A percentile compares a stretch with the other conserved stretches of the same genome.
phyloP scores from a whole-genome alignment of 1,140 invertebrate species.

The Pogonomyrmex californicus region DNA sequence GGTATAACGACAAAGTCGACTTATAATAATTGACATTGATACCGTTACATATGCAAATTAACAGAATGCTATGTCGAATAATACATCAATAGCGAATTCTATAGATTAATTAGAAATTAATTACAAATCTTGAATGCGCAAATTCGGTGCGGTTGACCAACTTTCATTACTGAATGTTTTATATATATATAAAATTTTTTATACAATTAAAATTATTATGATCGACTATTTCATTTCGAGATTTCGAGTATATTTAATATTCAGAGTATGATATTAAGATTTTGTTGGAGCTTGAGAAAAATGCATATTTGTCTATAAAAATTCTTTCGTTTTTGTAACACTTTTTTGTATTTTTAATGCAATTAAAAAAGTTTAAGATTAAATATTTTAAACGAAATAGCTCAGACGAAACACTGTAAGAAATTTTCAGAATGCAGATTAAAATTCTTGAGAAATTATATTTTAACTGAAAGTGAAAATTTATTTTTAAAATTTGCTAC shows the following conservation, averaged over 20 bases:
- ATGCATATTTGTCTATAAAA: background rate
- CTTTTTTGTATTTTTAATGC: background rate
- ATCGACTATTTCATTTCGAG: background rate
- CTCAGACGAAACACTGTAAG: no score
- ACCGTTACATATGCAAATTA: background rate
- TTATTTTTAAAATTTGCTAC: background rate
- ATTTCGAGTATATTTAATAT: background rate
- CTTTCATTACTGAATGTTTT: background rate
- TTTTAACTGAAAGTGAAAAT: background rate
- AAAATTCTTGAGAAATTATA: no score
- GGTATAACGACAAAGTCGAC: background rate
- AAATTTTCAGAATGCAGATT: no score
- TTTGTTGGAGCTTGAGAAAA: background rate
- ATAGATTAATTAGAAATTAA: background rate
- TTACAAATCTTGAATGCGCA: background rate
- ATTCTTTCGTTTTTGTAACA: background rate
- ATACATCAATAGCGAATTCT: background rate
- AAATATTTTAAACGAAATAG: background rate
- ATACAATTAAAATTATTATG: background rate
- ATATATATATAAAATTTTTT: background rate
- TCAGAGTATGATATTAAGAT: background rate
- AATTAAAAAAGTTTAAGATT: background rate
- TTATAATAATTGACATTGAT: background rate
- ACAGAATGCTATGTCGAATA: background rate
- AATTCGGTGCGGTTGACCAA: background rate